phyloP scores from a whole-genome alignment of 2,888 invertebrate genomes.

The Caenorhabditis sp. region DNA sequence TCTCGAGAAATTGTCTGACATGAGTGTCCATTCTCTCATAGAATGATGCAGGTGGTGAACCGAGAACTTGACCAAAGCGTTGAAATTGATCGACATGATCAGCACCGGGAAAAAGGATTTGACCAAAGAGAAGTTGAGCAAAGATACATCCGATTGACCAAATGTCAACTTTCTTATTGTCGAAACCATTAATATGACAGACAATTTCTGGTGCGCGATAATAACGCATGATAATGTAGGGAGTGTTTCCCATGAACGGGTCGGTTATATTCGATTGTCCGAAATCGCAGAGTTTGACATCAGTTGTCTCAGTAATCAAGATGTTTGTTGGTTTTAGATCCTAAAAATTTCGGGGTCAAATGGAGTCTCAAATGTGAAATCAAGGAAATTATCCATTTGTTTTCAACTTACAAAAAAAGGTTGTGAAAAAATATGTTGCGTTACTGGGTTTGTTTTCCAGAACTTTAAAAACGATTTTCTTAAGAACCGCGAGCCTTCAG shows the following conservation, averaged over 20 bases:
- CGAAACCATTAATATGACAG: slow-evolving; percentile 83
- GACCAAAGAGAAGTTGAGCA: slow-evolving; percentile 98
- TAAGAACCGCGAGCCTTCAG: no score
- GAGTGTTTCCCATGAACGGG: slow-evolving; percentile 96
- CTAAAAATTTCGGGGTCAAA: slow-evolving; percentile 76
- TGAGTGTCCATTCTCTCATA: slow-evolving; percentile 39
- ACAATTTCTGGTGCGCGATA: slow-evolving; percentile 94
- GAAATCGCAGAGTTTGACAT: slow-evolving; percentile 97
- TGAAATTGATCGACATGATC: slow-evolving; percentile 77
- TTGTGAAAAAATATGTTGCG: background rate
- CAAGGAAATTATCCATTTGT: background rate
- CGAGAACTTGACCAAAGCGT: slow-evolving; percentile 57
- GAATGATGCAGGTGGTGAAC: slow-evolving; percentile 41
- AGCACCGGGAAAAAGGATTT: slow-evolving; percentile 95
- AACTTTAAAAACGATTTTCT: no score
- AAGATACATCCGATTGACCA: slow-evolving; percentile 82
- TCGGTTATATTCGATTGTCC: slow-evolving; percentile 82
- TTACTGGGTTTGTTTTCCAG: background rate
- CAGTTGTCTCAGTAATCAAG: slow-evolving; percentile 98
- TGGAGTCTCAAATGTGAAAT: no score
- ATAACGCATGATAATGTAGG: slow-evolving; percentile 97
- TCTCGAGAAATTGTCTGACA: slow-evolving; percentile 95
- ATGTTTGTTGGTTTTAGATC: slow-evolving; percentile 99
- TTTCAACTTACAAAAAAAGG: background rate
- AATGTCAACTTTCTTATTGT: slow-evolving; percentile 49